Percentiles rank a stretch among this genome's conserved stretches.
phyloP scores from a whole-genome alignment of 2,113 vertebrate genomes.

The Addax nasomaculatus region DNA sequence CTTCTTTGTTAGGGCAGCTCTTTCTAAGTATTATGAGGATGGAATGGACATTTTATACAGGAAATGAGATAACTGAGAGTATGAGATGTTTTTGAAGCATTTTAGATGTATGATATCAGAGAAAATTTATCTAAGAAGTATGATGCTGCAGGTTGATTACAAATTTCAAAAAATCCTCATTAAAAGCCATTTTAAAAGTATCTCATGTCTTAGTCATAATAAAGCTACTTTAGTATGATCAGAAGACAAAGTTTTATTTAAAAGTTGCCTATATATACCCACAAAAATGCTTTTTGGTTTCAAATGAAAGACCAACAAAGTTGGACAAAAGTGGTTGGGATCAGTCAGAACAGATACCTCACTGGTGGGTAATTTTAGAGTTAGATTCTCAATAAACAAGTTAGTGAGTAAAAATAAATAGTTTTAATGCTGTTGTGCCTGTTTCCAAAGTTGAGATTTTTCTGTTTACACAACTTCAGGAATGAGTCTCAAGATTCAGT shows the following conservation, averaged over 20 bases:
- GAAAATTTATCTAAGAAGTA: background rate
- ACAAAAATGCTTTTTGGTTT: background rate
- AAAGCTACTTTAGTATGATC: background rate
- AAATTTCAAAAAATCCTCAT: background rate
- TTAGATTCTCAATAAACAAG: background rate
- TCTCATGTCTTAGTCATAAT: background rate
- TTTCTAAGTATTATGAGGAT: background rate
- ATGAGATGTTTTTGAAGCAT: background rate
- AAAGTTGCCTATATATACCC: background rate
- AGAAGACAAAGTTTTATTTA: background rate
- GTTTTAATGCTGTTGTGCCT: background rate
- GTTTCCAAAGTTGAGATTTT: background rate
- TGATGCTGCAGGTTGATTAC: background rate
- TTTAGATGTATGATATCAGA: background rate
- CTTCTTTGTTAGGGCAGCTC: background rate
- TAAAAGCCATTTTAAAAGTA: background rate
- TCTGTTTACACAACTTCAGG: background rate
- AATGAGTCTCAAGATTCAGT: background rate
- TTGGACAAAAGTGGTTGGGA: background rate
- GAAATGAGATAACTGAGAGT: background rate
- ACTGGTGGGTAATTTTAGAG: background rate
- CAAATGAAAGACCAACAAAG: background rate
- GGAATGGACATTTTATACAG: background rate
- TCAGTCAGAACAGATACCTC: background rate
- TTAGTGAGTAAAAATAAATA: background rate